These are phyloP conservation scores for Drosophila watanabei DNA, from an alignment of 1,140 invertebrate species.

Conservation along the genomic window DNA sequence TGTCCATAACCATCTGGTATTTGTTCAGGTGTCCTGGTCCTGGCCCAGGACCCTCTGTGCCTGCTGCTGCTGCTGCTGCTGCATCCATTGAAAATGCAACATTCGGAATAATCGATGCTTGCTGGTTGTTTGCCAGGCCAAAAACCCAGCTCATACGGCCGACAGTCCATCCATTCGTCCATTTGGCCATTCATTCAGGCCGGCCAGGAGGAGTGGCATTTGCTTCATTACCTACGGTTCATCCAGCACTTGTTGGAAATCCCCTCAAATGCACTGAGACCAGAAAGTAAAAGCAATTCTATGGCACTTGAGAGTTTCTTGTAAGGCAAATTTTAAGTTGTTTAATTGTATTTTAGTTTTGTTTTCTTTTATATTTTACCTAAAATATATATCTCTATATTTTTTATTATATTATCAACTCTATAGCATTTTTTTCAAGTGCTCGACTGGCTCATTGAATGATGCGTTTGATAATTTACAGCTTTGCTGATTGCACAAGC, in stretches of 20 bases:
- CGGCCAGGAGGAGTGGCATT: constrained; percentile 30
- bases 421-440: constrained; percentile 10
- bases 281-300: too few relatives aligned
- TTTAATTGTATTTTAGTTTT: neutral
- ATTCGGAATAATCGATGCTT: constrained; percentile 52
- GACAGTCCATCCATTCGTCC: constrained; percentile 24
- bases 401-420: too few relatives aligned
- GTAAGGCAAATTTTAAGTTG: too few relatives aligned
- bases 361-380: neutral
- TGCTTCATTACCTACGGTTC: constrained; percentile 51
- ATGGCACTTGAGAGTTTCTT: too few relatives aligned
- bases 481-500: constrained; percentile 71
- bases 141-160: constrained; percentile 13
- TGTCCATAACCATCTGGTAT: constrained; percentile 26
- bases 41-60: neutral
- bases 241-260: constrained; percentile 23
- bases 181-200: constrained; percentile 23
- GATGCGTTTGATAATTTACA: constrained; percentile 79
- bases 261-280: constrained; percentile 1
- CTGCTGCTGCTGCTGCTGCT: neutral
- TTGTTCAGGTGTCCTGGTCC: constrained; percentile 24
- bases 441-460: constrained; percentile 44
- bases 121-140: constrained; percentile 34
- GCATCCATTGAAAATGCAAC: constrained; percentile 10
- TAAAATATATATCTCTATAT: neutral